These are phyloP conservation scores for Ptychochromis oligacanthus DNA, from an alignment of 2,113 vertebrate genomes.

Conservation along the genomic window DNA sequence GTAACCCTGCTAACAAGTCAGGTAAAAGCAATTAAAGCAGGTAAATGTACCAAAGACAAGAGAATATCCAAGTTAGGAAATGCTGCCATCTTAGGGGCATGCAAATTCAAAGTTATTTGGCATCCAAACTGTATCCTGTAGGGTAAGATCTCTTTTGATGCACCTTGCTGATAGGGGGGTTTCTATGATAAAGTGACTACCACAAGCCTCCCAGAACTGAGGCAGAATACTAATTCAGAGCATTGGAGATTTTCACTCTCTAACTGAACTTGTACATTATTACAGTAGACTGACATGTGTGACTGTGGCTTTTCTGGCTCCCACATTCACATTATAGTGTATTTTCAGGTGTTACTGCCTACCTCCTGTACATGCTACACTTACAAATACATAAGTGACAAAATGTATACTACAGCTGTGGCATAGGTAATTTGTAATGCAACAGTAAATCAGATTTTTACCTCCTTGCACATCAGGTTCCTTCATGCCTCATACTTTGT, in stretches of 20 bases:
- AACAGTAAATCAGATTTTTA: constrained; percentile 23
- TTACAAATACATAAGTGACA: constrained; percentile 61
- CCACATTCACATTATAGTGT: constrained; percentile 34
- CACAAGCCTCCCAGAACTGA: background rate
- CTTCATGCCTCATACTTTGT: background rate
- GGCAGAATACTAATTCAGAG: constrained; percentile 16
- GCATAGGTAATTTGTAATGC: constrained; percentile 35
- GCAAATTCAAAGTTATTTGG: background rate
- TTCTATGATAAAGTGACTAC: background rate
- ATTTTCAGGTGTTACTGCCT: constrained; percentile 37
- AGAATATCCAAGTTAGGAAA: background rate
- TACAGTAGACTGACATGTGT: background rate
- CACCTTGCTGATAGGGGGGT: background rate
- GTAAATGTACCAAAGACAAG: background rate
- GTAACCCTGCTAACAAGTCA: background rate
- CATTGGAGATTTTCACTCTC: constrained; percentile 14
- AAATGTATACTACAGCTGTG: constrained; percentile 66
- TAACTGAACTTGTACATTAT: background rate
- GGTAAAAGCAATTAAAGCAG: background rate
- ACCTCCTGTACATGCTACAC: constrained; percentile 67
- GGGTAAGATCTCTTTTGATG: constrained; percentile 17
- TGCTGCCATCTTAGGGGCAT: background rate
- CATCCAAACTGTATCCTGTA: constrained; percentile 11
- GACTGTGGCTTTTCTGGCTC: constrained; percentile 16
- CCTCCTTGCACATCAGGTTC: background rate